Conservation (phyloP, 2,797 vertebrate genomes). For the Gymnothorax reevesii region DNA sequence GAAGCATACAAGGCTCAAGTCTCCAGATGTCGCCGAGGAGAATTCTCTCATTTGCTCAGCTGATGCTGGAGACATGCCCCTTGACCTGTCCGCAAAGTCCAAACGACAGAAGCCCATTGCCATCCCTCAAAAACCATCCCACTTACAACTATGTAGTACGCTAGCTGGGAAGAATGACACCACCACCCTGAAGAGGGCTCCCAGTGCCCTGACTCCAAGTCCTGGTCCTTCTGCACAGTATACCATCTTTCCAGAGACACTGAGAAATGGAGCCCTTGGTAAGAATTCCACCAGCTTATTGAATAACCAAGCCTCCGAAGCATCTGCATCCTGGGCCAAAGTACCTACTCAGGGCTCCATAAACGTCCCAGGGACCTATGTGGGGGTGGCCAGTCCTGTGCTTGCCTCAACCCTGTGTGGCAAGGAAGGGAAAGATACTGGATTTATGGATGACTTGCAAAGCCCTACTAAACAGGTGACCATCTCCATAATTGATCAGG, state of each 20-base stretch:
- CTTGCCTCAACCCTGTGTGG: conserved; percentile 90
- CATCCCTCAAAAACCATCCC: conserved; percentile 71
- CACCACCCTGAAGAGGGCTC: conserved; percentile 71
- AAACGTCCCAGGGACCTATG: conserved; percentile 92
- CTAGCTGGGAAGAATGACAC: conserved; percentile 82
- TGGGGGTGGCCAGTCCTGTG: conserved; percentile 95
- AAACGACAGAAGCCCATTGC: conserved; percentile 86
- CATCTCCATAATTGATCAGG: conserved; percentile 96
- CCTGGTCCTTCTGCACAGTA: conserved; percentile 77
- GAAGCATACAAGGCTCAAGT: conserved; percentile 79
- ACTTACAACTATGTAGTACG: conserved; percentile 75
- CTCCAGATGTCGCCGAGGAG: conserved; percentile 79
- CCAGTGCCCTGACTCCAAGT: conserved; percentile 63
- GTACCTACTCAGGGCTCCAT: conserved; percentile 77
- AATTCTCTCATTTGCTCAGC: conserved; percentile 72
- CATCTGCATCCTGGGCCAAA: conserved; percentile 82
- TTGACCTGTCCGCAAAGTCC: conserved; percentile 96
- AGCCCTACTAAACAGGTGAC: conserved; percentile 92
- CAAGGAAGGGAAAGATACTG: conserved; percentile 81
- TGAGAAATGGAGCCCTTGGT: conserved; percentile 84
- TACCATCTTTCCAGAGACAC: conserved; percentile 83
- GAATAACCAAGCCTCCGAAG: conserved; percentile 70
- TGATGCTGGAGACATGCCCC: conserved; percentile 88
- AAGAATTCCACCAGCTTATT: conserved; percentile 73
- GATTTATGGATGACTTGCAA: conserved; percentile 83